Evolutionary conservation across 2,888 invertebrate species (phyloP).

Genomic region (Drosophila multiciliata): DNA sequence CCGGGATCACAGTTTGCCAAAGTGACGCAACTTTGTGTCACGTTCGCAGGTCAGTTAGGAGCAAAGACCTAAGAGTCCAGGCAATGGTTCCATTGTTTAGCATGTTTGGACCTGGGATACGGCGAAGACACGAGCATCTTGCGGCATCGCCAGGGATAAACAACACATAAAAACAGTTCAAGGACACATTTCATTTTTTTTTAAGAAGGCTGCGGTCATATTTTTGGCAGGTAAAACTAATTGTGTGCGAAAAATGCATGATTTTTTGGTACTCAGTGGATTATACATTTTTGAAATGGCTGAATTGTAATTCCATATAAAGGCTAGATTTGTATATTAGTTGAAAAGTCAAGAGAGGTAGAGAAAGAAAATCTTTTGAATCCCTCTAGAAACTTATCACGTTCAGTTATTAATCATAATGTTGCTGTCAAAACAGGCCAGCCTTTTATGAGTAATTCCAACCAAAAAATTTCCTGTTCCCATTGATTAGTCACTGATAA

Average conservation of each 20-base stretch:
- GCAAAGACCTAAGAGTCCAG: background rate
- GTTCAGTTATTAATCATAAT: background rate
- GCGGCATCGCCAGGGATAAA: constrained; percentile 53
- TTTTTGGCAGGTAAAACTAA: constrained; percentile 47
- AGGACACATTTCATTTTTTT: constrained; percentile 61
- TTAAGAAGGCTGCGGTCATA: constrained; percentile 60
- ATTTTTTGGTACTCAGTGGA: constrained; percentile 3
- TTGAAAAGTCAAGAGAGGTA: constrained; percentile 2
- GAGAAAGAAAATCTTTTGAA: background rate
- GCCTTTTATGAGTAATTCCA: constrained; percentile 12
- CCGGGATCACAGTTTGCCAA: constrained; percentile 56
- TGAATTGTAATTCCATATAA: constrained; percentile 23
- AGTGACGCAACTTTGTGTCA: constrained; percentile 70
- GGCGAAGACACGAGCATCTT: constrained; percentile 66
- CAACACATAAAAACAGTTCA: constrained; percentile 74
- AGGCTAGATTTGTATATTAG: constrained; percentile 11
- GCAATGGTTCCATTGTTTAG: constrained; percentile 50
- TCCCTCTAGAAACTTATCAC: background rate
- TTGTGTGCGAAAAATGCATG: constrained; percentile 26
- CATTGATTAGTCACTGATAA: constrained; percentile 37
- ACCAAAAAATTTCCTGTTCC: constrained; percentile 27
- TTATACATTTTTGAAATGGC: constrained; percentile 23
- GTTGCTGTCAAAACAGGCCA: background rate
- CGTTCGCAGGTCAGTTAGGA: constrained; percentile 48
- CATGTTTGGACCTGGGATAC: constrained; percentile 24